Base-by-base conservation (phyloP, 2,113 vertebrate genomes). In the Onychorhynchus coronatus region DNA sequence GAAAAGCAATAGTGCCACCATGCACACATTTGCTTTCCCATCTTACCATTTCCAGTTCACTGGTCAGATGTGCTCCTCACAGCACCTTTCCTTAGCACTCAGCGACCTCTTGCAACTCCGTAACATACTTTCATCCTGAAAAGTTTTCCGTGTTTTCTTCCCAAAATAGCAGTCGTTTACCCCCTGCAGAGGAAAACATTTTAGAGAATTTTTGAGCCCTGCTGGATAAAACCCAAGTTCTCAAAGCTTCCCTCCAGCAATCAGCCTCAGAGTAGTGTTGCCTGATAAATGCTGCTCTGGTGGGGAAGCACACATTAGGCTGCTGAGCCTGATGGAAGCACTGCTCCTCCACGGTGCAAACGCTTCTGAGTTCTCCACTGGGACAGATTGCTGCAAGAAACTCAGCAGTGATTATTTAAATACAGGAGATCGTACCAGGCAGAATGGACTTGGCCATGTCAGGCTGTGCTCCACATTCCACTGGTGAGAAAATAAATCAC, bases 381-480 rank as follows among this genome's bases (percentile, higher is more conserved):
- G 62, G 92, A 77, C 30, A 89, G 50, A 81, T 52, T 91, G 42
- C 93, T 92, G 82, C 76, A 72, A 86, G 81, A 81, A 85, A 58
- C 67, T 85, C 68, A 63, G 1, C 62, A 65, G 84, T 59, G 88
- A 89, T 97, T 70, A 91, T 88, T 95, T 88, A 91, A 93, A 94
- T 96, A 87, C 91, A 92, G 46, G 81, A 84, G 62, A 78, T 79
- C 0, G 17, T 92, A 82, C 65, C 65, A 73, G 72, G 78, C 74
- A 94, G 81, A 70, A 63, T 33, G 62, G 78, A 56, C 70, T 89
- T 71, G 63, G 95, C 53, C 49, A 71, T 72, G 70, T 46, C 44
- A 67, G 82, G 65, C 88, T 87, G 75, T 68, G 91, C 62, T 89
- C 80, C 46, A 63, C n/a, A n/a, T 89, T 73, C 59, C 41, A 13